Evolutionary conservation across 2,888 invertebrate species (phyloP).

Genomic region (Drosophila paramelanica): DNA sequence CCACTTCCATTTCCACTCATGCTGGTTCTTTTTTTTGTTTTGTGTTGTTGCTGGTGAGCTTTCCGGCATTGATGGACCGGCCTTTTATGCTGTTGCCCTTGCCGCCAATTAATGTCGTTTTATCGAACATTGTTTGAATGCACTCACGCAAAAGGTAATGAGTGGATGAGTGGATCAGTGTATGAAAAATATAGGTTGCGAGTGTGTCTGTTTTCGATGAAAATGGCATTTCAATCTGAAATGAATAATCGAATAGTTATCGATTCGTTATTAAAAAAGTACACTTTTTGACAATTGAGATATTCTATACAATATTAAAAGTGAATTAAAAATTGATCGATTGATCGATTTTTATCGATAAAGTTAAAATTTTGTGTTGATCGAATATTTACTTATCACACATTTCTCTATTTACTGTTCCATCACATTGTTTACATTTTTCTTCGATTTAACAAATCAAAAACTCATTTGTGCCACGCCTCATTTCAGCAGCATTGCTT

Average conservation of each 20-base stretch:
- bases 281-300: too few species aligned
- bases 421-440: background rate
- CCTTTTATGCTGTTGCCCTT: constrained; percentile 72
- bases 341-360: too few species aligned
- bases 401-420: too few species aligned
- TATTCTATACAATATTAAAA: too few species aligned
- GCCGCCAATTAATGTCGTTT: constrained; percentile 74
- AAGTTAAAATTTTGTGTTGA: too few species aligned
- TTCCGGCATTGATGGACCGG: constrained; percentile 65
- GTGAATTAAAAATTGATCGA: too few species aligned
- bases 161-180: constrained; percentile 36
- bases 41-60: constrained; percentile 41
- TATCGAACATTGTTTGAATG: constrained; percentile 72
- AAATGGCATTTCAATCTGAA: background rate
- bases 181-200: background rate
- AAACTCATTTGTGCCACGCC: constrained; percentile 45
- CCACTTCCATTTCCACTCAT: constrained; percentile 52
- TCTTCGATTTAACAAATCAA: constrained; percentile 4
- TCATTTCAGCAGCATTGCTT: constrained; percentile 44
- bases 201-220: background rate
- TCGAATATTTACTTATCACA: too few species aligned
- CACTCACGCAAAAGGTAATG: constrained; percentile 46
- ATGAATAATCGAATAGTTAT: background rate
- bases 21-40: constrained; percentile 18
- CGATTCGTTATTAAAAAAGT: background rate